Conservation (phyloP, 2,797 vertebrate genomes). For the Lagocephalus sceleratus region DNA sequence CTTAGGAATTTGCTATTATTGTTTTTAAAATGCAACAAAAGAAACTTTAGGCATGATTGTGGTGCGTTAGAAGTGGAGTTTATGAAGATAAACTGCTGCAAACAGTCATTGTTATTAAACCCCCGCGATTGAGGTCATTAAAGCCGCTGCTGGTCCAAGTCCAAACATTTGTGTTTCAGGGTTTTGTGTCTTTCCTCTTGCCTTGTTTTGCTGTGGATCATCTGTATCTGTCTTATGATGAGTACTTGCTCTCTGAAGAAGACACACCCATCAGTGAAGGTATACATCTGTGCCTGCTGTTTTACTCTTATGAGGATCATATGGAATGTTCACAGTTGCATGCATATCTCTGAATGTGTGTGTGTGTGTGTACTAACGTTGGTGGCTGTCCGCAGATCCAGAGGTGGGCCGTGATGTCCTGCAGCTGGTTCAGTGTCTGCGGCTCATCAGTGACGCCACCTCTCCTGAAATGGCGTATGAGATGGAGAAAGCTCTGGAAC, state of each 20-base stretch:
- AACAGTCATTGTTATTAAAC: no score
- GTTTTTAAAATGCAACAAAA: no score
- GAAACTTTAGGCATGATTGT: no score
- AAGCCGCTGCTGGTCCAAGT: not conserved
- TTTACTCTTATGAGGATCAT: no score
- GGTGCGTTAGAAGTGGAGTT: not conserved
- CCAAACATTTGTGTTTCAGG: constrained; percentile 80
- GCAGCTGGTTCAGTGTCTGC: constrained; percentile 89
- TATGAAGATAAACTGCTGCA: no score
- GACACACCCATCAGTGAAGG: constrained; percentile 87
- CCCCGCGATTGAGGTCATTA: no score
- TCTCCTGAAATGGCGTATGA: constrained; percentile 84
- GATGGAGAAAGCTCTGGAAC: constrained; percentile 90
- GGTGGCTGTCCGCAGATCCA: constrained; percentile 69
- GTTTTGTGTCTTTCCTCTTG: constrained; percentile 87
- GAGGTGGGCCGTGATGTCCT: constrained; percentile 84
- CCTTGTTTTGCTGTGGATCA: constrained; percentile 92
- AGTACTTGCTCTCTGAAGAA: constrained; percentile 84
- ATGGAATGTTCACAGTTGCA: no score
- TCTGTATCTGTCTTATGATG: constrained; percentile 87
- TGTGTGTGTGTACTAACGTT: not conserved
- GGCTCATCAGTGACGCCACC: constrained; percentile 83
- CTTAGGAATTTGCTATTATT: no score
- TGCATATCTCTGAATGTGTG: no score
- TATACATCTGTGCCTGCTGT: constrained; percentile 34